These are phyloP conservation scores for Podarcis cretensis DNA, from an alignment of 2,113 vertebrate species.

Conservation along the genomic window DNA sequence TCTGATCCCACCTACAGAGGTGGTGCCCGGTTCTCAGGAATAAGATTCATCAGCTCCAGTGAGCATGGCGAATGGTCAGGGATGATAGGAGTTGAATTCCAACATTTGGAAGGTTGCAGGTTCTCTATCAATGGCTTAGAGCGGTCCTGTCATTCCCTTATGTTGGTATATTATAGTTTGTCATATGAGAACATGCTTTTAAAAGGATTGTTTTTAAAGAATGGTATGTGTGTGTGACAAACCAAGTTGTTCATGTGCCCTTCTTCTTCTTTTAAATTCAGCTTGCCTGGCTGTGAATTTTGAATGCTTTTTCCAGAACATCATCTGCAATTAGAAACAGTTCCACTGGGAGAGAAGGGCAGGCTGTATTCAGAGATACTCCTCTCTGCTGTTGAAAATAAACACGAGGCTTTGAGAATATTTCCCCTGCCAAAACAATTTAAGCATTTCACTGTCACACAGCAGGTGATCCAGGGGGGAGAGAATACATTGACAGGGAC, in stretches of 20 bases:
- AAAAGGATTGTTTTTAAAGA: constrained; percentile 64
- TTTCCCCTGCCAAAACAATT: constrained; percentile 79
- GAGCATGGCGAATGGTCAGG: no score
- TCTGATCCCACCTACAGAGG: no score
- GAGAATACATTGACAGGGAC: constrained; percentile 37
- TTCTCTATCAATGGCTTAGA: not conserved
- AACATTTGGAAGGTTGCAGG: no score
- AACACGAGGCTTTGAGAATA: constrained; percentile 76
- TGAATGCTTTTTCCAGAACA: constrained; percentile 56
- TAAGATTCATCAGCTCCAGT: no score
- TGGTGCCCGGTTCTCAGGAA: no score
- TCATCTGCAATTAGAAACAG: constrained; percentile 74
- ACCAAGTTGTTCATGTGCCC: constrained; percentile 48
- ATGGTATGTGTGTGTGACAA: constrained; percentile 19
- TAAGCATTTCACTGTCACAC: constrained; percentile 75
- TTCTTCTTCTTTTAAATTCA: constrained; percentile 55
- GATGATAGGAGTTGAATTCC: no score
- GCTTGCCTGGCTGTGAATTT: constrained; percentile 60
- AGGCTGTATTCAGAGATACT: constrained; percentile 79
- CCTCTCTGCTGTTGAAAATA: constrained; percentile 76
- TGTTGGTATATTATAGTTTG: constrained; percentile 37
- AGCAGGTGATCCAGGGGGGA: constrained; percentile 52
- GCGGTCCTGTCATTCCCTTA: no score
- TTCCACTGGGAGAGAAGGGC: constrained; percentile 79
- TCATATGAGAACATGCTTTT: constrained; percentile 56